Evolutionary conservation across 2,797 vertebrate species (phyloP).

Genomic region (Sarcophilus harrisii): DNA sequence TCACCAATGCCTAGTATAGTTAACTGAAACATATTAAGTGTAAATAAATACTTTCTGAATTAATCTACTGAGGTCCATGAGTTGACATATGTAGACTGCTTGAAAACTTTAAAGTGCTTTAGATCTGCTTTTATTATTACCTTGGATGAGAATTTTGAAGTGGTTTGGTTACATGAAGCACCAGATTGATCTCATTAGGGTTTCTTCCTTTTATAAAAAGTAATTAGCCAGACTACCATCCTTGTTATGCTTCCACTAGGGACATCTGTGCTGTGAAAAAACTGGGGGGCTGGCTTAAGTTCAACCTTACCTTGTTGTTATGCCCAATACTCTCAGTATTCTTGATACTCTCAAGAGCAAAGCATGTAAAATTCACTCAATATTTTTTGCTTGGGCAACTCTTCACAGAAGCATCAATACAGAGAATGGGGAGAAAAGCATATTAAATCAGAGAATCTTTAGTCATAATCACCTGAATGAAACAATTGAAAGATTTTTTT

Average conservation of each 20-base stretch:
- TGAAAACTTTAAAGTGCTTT: background rate
- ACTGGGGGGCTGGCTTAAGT: background rate
- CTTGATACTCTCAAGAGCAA: background rate
- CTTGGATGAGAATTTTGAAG: background rate
- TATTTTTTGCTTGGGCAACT: slow-evolving; percentile 32
- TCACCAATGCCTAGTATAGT: background rate
- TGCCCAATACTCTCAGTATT: background rate
- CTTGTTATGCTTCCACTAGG: background rate
- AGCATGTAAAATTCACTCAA: background rate
- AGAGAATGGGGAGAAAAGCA: background rate
- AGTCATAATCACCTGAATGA: slow-evolving; percentile 35
- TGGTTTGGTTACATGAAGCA: background rate
- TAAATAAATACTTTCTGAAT: background rate
- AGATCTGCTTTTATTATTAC: background rate
- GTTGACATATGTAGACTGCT: background rate
- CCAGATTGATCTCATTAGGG: background rate
- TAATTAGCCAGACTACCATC: background rate
- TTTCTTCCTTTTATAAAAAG: background rate
- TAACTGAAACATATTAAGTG: background rate
- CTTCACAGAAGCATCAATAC: background rate
- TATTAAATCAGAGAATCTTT: slow-evolving; percentile 51
- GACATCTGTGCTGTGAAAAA: slow-evolving; percentile 8
- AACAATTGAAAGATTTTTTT: slow-evolving; percentile 5
- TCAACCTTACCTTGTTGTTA: background rate
- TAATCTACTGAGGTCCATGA: background rate